Evolutionary conservation across 2,113 vertebrate genomes (phyloP), one percentile per base, ranked within the genome.

Genomic region (Centropristis striata): DNA sequence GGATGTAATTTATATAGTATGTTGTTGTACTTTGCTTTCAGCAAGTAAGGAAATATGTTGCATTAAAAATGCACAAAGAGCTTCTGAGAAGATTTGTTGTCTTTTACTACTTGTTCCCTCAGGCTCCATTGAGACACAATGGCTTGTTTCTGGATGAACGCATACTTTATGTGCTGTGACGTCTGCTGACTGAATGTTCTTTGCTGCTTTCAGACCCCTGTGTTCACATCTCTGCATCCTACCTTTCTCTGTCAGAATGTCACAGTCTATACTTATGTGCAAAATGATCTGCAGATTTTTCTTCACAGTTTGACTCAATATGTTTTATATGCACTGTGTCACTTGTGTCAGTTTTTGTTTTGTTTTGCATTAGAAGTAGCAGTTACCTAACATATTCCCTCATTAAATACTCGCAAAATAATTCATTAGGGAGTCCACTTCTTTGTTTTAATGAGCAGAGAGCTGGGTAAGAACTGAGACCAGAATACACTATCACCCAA

Each of bases 91-190:
- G 47, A 57, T 7, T 5, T 64, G 25, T 5, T 25, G 0, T 39
- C 0, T 64, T 69, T 54, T 46, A 32, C 41, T 32, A 20, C 12
- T 25, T 18, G 50, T 50, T 59, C 63, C 63, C 63, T 41, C 20
- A 11, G 78, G 78, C 55, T 58, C 28, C 18, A 44, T 13, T 49
- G 44, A 70, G 54, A 42, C 28, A 53, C 23, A 36, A 36, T 11
- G 18, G 39, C 15, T 86, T 20, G 42, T 44, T 59, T 27, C 63
- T 25, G 65, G 28, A 61, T 65, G 60, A 82, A 55, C 51, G 73
- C 54, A 81, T 32, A 21, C 75, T 80, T 82, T 7, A 76, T 82
- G 68, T 53, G 58, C 71, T 25, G 72, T 64, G 69, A 82, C 53
- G 20, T 75, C 39, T 68, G 66, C 75, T 66, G 28, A 65, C 65